These are phyloP conservation scores for Cydia strobilella DNA, from an alignment of 1,140 invertebrate genomes.

Conservation along the genomic window DNA sequence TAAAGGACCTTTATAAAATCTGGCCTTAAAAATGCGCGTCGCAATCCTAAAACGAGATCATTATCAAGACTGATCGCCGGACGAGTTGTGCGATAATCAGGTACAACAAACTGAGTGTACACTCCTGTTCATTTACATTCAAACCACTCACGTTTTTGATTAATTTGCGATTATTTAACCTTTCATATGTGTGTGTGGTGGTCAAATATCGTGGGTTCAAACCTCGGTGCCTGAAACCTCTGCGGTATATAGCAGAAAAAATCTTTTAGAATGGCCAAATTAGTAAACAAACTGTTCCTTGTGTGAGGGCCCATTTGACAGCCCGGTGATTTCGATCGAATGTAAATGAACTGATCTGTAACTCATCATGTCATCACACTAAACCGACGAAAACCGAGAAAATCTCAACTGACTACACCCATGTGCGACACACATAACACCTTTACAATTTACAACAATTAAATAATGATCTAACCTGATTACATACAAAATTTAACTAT, in stretches of 20 bases:
- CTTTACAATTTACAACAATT: constrained; percentile 32
- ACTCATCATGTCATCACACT: constrained; percentile 6
- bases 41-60: constrained; percentile 15
- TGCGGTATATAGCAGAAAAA: not conserved
- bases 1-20: not conserved
- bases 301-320: no score
- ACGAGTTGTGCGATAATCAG: constrained; percentile 25
- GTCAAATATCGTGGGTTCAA: no score
- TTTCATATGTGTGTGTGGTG: no score
- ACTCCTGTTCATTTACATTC: not conserved
- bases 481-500: not conserved
- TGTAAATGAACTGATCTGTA: not conserved
- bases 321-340: not conserved
- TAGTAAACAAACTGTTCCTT: no score
- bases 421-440: constrained; percentile 8
- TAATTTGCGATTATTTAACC: not conserved
- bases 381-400: not conserved
- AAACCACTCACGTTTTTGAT: no score
- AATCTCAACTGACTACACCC: constrained; percentile 5
- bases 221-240: no score
- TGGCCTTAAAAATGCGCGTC: not conserved
- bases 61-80: not conserved
- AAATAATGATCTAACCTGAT: constrained; percentile 11
- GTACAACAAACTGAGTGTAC: constrained; percentile 19
- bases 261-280: no score